Percentiles rank a stretch among this genome's conserved stretches.
phyloP scores from a whole-genome alignment of 1,140 invertebrate species.

The Mesaphorura yosii region DNA sequence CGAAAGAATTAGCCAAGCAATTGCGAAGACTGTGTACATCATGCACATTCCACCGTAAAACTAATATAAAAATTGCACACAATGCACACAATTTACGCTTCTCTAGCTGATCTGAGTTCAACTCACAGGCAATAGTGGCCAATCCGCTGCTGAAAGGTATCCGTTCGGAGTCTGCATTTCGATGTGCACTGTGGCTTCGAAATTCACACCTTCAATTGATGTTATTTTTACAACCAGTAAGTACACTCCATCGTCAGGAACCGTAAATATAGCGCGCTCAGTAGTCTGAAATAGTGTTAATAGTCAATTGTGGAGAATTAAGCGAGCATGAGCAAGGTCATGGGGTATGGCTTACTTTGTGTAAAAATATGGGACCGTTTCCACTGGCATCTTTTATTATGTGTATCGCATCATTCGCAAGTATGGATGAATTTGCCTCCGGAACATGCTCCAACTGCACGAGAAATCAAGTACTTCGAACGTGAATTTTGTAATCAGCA shows the following conservation, averaged over 20 bases:
- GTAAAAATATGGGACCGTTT: no score
- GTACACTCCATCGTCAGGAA: constrained; percentile 38
- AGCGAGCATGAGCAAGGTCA: no score
- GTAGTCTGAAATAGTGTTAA: no score
- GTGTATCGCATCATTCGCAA: no score
- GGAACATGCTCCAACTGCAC: no score
- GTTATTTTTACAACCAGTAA: constrained; percentile 38
- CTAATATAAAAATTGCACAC: constrained; percentile 39
- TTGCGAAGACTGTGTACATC: constrained; percentile 68
- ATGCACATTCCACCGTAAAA: constrained; percentile 87
- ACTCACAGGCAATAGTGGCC: constrained; percentile 54
- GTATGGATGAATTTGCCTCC: no score
- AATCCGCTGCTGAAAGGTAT: constrained; percentile 61
- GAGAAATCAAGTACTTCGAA: no score
- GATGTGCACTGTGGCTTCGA: constrained; percentile 45
- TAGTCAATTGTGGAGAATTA: no score
- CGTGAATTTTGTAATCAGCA: background rate
- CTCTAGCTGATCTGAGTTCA: background rate
- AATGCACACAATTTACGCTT: constrained; percentile 8
- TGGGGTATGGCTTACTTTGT: no score
- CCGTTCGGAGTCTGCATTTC: constrained; percentile 54
- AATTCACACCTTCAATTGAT: constrained; percentile 29
- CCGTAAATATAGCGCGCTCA: constrained; percentile 9
- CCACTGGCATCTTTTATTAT: no score
- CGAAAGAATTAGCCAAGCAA: constrained; percentile 71